Conservation (phyloP, 2,888 invertebrate species). For the Trimorus sp. region DNA sequence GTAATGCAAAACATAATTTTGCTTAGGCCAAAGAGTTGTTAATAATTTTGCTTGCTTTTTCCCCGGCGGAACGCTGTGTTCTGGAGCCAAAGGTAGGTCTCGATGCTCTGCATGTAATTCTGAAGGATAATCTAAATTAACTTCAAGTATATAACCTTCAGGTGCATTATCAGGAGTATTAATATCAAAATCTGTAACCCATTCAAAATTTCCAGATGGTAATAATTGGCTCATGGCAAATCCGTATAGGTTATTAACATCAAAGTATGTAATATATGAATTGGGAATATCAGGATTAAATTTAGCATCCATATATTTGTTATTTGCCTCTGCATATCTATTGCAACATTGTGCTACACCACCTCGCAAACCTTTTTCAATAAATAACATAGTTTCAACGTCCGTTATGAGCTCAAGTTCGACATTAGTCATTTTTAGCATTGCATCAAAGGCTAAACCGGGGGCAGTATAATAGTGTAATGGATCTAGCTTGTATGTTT, state of each 20-base stretch:
- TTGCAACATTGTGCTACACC: constrained; percentile 4
- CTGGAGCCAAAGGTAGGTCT: constrained; percentile 20
- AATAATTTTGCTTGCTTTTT: constrained; percentile 4
- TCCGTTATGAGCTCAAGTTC: constrained; percentile 3
- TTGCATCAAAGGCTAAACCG: constrained; percentile 1
- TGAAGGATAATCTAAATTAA: constrained; percentile 18
- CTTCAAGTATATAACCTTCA: constrained; percentile 29
- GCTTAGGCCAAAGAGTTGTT: constrained; percentile 21
- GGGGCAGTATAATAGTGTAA: constrained; percentile 10
- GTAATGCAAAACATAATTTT: constrained; percentile 23
- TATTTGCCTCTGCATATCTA: constrained; percentile 18
- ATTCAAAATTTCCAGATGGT: constrained; percentile 3
- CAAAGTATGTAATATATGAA: constrained; percentile 9
- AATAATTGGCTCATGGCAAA: constrained; percentile 7
- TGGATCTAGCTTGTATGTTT: not conserved
- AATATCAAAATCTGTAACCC: constrained; percentile 2
- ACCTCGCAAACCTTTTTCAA: constrained; percentile 6
- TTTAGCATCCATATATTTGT: constrained; percentile 6
- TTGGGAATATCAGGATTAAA: not conserved
- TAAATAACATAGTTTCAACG: not conserved
- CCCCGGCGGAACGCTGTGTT: not conserved
- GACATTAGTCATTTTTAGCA: constrained; percentile 11
- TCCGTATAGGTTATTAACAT: constrained; percentile 21
- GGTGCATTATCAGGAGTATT: constrained; percentile 1
- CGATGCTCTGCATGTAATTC: constrained; percentile 21